These are phyloP conservation scores for Tubiluchus corallicola DNA, from an alignment of 2,888 invertebrate genomes.

Conservation along the genomic window DNA sequence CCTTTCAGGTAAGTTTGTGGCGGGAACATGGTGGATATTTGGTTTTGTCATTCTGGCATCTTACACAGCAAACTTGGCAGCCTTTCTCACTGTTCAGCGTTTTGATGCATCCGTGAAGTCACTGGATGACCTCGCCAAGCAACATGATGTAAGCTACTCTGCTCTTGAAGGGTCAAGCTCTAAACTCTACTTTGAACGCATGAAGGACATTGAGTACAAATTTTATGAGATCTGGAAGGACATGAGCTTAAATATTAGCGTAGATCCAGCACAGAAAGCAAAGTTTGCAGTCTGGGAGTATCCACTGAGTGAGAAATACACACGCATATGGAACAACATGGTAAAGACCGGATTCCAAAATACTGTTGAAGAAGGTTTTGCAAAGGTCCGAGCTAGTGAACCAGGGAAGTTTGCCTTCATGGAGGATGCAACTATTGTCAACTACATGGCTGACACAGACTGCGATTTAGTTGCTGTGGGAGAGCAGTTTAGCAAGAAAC, in stretches of 20 bases:
- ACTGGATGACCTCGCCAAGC: neutral
- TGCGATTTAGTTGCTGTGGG: constrained; percentile 17
- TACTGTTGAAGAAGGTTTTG: constrained; percentile 14
- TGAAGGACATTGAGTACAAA: neutral
- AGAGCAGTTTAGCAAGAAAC: constrained; percentile 17
- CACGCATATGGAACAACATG: constrained; percentile 17
- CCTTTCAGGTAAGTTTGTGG: constrained; percentile 1
- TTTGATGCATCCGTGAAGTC: constrained; percentile 1
- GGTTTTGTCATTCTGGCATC: neutral
- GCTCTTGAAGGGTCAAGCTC: neutral
- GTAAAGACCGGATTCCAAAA: constrained; percentile 13
- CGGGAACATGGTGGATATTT: neutral
- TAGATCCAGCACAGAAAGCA: neutral
- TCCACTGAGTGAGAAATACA: constrained; percentile 19
- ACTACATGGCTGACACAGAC: constrained; percentile 15
- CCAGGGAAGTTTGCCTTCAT: constrained; percentile 17
- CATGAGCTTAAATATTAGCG: constrained; percentile 3
- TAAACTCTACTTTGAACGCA: constrained; percentile 1
- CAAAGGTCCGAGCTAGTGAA: constrained; percentile 11
- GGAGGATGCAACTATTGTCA: constrained; percentile 18
- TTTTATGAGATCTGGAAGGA: constrained; percentile 3
- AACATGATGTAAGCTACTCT: neutral
- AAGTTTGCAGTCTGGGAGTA: constrained; percentile 19
- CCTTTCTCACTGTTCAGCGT: neutral
- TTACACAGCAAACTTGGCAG: neutral